Conservation (phyloP, 2,888 invertebrate species). For the Chalcosyrphus nemorum region DNA sequence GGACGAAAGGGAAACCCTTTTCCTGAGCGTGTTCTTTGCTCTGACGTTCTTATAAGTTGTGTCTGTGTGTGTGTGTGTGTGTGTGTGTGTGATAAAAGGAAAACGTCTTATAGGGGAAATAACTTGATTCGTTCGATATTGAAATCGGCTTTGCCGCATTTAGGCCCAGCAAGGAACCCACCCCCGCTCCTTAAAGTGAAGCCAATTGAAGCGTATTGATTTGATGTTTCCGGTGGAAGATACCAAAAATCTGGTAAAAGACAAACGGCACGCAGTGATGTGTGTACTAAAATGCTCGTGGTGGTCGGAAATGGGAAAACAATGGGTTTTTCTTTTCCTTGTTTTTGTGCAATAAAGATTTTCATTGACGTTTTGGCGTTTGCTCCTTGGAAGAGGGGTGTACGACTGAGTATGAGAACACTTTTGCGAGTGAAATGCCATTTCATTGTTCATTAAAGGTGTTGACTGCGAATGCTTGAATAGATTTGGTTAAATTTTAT, state of each 20-base stretch:
- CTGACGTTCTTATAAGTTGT: conserved; percentile 62
- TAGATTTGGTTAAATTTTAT: not conserved
- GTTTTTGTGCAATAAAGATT: conserved; percentile 59
- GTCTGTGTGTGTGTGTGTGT: too few relatives aligned
- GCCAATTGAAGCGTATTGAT: conserved; percentile 73
- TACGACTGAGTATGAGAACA: too few relatives aligned
- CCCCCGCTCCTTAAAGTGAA: conserved; percentile 29
- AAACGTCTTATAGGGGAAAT: conserved; percentile 43
- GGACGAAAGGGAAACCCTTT: conserved; percentile 32
- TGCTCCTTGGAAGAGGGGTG: conserved; percentile 43
- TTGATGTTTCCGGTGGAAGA: conserved; percentile 70
- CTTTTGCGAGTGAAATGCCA: not conserved
- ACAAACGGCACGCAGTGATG: conserved; percentile 49
- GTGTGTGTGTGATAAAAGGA: not conserved
- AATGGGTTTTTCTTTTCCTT: too few relatives aligned
- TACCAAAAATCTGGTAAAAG: conserved; percentile 53
- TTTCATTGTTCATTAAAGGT: conserved; percentile 20
- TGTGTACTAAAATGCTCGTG: conserved; percentile 48
- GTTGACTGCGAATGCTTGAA: conserved; percentile 14
- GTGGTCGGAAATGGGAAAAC: conserved; percentile 64
- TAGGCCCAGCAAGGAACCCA: not conserved
- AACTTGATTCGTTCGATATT: conserved; percentile 65
- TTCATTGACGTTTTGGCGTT: conserved; percentile 43
- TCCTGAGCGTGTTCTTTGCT: conserved; percentile 19
- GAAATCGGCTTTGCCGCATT: conserved; percentile 64